Evolutionary conservation across 2,113 vertebrate species (phyloP).

Genomic region (Sula dactylatra): DNA sequence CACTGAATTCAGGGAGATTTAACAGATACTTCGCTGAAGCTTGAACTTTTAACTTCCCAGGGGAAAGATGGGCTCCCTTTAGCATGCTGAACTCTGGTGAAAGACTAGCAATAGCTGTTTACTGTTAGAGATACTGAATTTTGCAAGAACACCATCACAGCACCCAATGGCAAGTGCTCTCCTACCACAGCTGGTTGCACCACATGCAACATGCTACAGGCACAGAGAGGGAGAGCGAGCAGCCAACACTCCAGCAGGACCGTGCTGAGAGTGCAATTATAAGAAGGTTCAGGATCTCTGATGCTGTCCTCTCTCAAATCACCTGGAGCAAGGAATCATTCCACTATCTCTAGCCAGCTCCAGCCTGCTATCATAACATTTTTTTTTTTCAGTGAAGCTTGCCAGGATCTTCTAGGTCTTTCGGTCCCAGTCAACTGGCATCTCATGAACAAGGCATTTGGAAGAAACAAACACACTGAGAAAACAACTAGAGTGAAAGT

Average conservation of each 20-base stretch:
- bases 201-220: background rate
- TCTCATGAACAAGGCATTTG: background rate
- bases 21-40: background rate
- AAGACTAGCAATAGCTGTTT: background rate
- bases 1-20: background rate
- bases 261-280: background rate
- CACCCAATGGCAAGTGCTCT: background rate
- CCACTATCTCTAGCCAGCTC: background rate
- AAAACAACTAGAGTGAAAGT: background rate
- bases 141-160: background rate
- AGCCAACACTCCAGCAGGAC: background rate
- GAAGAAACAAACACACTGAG: background rate
- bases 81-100: background rate
- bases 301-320: background rate
- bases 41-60: background rate
- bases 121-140: background rate
- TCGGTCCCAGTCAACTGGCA: background rate
- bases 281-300: background rate
- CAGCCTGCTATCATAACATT: background rate
- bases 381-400: background rate
- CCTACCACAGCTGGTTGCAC: background rate
- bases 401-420: background rate
- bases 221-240: background rate
- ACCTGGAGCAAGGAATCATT: background rate
- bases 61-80: background rate